phyloP scores from a whole-genome alignment of 2,888 invertebrate species.

The Eupithecia centaureata region DNA sequence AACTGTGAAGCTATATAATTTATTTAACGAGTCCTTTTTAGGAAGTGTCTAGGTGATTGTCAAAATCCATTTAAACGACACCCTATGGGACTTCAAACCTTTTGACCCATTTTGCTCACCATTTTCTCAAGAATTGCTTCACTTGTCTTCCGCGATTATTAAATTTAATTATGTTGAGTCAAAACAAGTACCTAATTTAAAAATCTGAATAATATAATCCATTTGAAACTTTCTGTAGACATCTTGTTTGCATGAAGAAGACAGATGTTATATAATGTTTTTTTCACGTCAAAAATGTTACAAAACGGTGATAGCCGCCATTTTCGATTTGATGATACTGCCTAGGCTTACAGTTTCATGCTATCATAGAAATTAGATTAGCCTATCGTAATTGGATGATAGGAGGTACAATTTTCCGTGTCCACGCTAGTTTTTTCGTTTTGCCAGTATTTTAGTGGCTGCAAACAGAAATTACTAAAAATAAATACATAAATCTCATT shows the following conservation, averaged over 20 bases:
- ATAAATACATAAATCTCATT: not conserved
- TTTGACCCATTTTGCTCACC: not conserved
- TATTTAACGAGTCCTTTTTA: too few relatives aligned
- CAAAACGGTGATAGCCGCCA: not conserved
- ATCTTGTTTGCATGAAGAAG: too few relatives aligned
- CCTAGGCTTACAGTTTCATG: not conserved
- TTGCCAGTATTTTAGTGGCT: not conserved
- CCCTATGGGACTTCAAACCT: not conserved
- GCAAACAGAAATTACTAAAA: not conserved
- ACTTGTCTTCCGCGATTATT: too few relatives aligned
- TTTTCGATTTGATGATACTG: not conserved
- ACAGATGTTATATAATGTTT: too few relatives aligned
- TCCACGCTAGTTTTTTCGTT: not conserved
- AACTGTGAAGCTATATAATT: too few relatives aligned
- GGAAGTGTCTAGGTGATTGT: too few relatives aligned
- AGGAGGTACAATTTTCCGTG: not conserved
- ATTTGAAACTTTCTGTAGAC: too few relatives aligned
- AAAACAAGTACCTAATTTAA: too few relatives aligned
- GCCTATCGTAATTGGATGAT: not conserved
- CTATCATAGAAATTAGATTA: slow-evolving; percentile 1
- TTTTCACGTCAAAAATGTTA: not conserved
- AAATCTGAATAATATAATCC: too few relatives aligned
- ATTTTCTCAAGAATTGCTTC: not conserved
- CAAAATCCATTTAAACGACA: not conserved
- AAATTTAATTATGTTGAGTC: too few relatives aligned